A percentile compares a stretch with the other conserved stretches of the same genome.
Conservation (phyloP, 2,888 invertebrate genomes). For the Drosophila barbarae region DNA sequence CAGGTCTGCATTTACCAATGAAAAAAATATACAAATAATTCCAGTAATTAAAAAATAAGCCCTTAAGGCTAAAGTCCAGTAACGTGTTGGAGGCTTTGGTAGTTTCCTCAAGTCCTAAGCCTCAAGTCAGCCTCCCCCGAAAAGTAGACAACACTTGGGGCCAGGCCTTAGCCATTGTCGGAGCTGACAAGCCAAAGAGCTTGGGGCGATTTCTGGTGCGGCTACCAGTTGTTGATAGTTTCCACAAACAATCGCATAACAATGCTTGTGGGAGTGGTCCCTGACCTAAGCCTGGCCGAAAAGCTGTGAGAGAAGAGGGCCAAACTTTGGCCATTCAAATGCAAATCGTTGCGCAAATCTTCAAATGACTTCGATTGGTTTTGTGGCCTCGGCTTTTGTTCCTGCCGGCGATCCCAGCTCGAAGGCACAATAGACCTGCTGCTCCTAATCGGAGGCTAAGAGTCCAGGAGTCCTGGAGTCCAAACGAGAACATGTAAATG, state of each 20-base stretch:
- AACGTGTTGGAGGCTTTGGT: background rate
- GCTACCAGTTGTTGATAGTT: constrained; percentile 38
- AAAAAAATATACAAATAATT: background rate
- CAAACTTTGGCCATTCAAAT: constrained; percentile 60
- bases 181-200: constrained; percentile 31
- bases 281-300: constrained; percentile 36
- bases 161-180: constrained; percentile 8
- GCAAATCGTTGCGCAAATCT: constrained; percentile 68
- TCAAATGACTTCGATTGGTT: constrained; percentile 74
- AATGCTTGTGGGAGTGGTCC: constrained; percentile 38
- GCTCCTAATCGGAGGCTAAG: constrained; percentile 27
- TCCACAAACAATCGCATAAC: constrained; percentile 40
- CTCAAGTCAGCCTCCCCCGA: background rate
- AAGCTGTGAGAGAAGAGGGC: constrained; percentile 17
- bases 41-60: constrained; percentile 2
- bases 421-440: constrained; percentile 19
- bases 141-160: constrained; percentile 34
- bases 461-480: background rate
- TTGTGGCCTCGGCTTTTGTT: constrained; percentile 56
- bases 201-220: constrained; percentile 18
- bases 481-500: constrained; percentile 24
- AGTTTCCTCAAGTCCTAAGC: background rate
- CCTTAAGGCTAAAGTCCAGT: background rate
- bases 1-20: background rate
- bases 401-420: constrained; percentile 13